A percentile compares a stretch with the other conserved stretches of the same genome.
Conservation (phyloP, 64 coral and sea anemone genomes). For the Actinia equina region DNA sequence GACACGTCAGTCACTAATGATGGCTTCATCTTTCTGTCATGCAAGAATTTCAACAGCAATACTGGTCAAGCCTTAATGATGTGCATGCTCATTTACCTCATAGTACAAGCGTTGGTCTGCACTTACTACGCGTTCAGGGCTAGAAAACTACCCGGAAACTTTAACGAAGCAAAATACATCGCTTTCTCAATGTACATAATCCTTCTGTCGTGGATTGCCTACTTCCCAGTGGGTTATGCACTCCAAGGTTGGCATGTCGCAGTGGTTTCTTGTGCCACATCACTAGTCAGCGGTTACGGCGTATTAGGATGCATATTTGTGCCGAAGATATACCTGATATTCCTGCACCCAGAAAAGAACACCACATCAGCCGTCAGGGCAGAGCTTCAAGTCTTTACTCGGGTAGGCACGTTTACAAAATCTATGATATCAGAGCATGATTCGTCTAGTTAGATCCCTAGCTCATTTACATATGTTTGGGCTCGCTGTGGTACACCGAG, state of each 20-base stretch:
- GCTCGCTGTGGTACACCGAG: not conserved
- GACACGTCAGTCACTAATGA: constrained; percentile 29
- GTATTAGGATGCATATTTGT: constrained; percentile 65
- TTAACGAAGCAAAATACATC: constrained; percentile 78
- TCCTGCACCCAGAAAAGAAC: constrained; percentile 59
- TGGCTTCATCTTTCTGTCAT: constrained; percentile 46
- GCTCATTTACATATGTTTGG: not conserved
- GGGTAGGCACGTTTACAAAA: constrained; percentile 8
- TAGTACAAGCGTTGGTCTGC: constrained; percentile 25
- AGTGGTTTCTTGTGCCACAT: constrained; percentile 60
- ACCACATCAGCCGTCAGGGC: constrained; percentile 47
- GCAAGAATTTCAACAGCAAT: constrained; percentile 25
- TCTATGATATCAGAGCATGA: not conserved
- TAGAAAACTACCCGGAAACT: constrained; percentile 62
- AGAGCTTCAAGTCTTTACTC: constrained; percentile 10
- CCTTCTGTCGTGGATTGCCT: constrained; percentile 53
- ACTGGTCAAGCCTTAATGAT: constrained; percentile 23
- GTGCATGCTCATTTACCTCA: constrained; percentile 13
- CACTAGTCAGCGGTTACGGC: constrained; percentile 55
- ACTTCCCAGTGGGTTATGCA: constrained; percentile 54
- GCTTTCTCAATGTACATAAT: constrained; percentile 76
- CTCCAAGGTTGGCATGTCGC: constrained; percentile 59
- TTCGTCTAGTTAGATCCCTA: not conserved
- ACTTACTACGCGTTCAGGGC: constrained; percentile 69
- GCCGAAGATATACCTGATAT: constrained; percentile 65